Base-by-base conservation (phyloP, 2,888 invertebrate genomes). In the Drosophila basisetae region DNA sequence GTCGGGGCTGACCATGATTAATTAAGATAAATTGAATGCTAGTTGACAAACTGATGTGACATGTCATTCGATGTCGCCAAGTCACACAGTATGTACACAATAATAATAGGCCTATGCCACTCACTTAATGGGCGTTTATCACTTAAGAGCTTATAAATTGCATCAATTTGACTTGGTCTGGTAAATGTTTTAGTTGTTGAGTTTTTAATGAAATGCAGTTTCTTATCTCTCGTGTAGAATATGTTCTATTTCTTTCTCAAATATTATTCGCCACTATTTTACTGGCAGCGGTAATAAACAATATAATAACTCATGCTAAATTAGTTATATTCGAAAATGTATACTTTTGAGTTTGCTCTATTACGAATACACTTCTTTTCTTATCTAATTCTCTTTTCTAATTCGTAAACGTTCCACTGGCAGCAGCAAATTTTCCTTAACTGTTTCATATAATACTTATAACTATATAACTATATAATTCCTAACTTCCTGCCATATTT, bases 11-110 rank as follows among this genome's bases (percentile, higher is more conserved):
- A 30, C 43, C 71, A 65, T 81, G 76, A 84, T 89, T 84, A 84
- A 89, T 84, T 76, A 62, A 74, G 87, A 89, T 82, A 65, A 82
- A 84, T 84, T 73, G 66, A 54, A 58, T 55, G 50, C 62, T 49
- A 55, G 76, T 82, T 83, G 76, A 69, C 73, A 59, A 25, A 64
- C 72, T 39, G 56, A 58, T 64, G 39, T 59, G 64, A 55, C 59
- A 60, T 61, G 56, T 59, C 22, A 33, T 18, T 6, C 9, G 3
- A 56, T 66, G 63, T 73, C 50, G 52, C 30, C 58, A 74, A 39
- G 25, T 30, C 37, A 16, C n/a, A 31, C 60, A 66, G 53, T 41
- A 61, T 28, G 30, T 55, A 39, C 39, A 35, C 16, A 64, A 2
- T 2, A 64, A 64, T 56, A 25, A 22, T 56, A 22, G 58, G 47